A percentile compares a stretch with the other conserved stretches of the same genome.
These are phyloP conservation scores for Elaeidobius kamerunicus DNA, from an alignment of 2,888 invertebrate genomes.

Conservation along the genomic window DNA sequence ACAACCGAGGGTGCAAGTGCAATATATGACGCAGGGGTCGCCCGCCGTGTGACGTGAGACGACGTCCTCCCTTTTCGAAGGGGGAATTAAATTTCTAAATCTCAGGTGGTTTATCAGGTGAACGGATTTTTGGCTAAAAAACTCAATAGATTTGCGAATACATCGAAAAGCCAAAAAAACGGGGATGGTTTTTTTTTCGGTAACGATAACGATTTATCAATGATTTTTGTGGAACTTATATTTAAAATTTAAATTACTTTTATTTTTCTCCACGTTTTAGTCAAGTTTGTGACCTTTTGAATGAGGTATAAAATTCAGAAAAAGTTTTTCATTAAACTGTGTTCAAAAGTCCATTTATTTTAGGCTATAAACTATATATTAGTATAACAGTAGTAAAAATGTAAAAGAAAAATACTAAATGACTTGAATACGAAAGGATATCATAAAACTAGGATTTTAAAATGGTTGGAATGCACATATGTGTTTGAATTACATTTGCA, in stretches of 20 bases:
- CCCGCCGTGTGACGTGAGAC: conserved; percentile 18
- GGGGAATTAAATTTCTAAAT: conserved; percentile 18
- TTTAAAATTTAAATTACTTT: too few species aligned
- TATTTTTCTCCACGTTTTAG: not conserved
- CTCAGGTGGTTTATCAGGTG: conserved; percentile 27
- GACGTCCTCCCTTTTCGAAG: conserved; percentile 22
- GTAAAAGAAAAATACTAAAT: too few species aligned
- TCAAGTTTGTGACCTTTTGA: too few species aligned
- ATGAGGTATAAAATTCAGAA: too few species aligned
- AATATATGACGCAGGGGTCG: conserved; percentile 42
- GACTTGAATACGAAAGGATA: too few species aligned
- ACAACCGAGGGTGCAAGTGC: conserved; percentile 42
- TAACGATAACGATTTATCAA: too few species aligned
- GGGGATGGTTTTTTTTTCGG: too few species aligned
- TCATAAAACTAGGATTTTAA: too few species aligned
- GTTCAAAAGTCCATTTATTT: not conserved
- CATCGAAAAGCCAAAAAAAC: not conserved
- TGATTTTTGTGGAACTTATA: too few species aligned
- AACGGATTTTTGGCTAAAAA: conserved; percentile 12
- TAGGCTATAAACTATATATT: not conserved
- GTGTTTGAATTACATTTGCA: too few species aligned
- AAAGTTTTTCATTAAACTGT: not conserved
- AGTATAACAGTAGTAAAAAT: not conserved
- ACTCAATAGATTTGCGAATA: not conserved
- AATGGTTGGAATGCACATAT: too few species aligned